These are phyloP conservation scores for Lycophotia porphyrea DNA, from an alignment of 2,888 invertebrate genomes.

Conservation along the genomic window DNA sequence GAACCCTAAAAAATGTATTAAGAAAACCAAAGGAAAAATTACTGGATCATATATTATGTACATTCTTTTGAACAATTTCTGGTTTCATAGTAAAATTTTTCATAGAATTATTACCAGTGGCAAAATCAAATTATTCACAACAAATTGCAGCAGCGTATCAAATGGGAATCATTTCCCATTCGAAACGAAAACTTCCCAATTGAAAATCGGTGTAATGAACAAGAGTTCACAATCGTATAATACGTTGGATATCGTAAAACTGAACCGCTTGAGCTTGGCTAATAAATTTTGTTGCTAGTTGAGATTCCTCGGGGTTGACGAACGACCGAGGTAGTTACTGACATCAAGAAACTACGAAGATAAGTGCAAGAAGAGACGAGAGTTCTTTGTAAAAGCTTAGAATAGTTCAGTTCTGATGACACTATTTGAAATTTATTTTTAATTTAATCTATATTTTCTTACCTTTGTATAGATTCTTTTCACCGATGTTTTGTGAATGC, in stretches of 20 bases:
- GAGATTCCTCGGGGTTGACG: conserved; percentile 58
- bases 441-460: too few relatives aligned
- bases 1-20: neutral
- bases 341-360: conserved; percentile 37
- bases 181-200: conserved; percentile 32
- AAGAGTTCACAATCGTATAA: conserved; percentile 46
- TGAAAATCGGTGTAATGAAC: conserved; percentile 24
- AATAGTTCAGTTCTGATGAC: too few relatives aligned
- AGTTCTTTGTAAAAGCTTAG: neutral
- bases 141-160: neutral
- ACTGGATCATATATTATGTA: neutral
- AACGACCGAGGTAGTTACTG: conserved; percentile 37
- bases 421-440: too few relatives aligned
- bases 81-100: neutral
- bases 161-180: conserved; percentile 42
- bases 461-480: too few relatives aligned
- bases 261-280: conserved; percentile 38
- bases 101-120: neutral
- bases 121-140: neutral
- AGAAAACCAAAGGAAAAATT: neutral
- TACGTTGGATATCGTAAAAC: conserved; percentile 57
- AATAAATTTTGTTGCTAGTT: conserved; percentile 65
- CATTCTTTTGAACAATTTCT: neutral
- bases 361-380: neutral
- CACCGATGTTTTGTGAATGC: too few relatives aligned